Conservation (phyloP, 2,113 vertebrate genomes). For the Pachyramphus minor region DNA sequence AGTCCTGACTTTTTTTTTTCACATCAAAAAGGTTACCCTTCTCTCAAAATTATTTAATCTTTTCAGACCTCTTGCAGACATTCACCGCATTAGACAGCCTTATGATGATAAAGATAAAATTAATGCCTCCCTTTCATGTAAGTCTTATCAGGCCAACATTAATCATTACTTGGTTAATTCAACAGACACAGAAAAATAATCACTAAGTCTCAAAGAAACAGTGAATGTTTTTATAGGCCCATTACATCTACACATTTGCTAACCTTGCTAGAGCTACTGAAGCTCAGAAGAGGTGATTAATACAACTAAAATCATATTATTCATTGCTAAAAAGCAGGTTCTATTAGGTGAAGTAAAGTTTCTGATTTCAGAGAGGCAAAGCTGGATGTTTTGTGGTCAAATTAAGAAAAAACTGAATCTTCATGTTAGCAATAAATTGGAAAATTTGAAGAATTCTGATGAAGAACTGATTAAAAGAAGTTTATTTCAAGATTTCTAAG, state of each 20-base stretch:
- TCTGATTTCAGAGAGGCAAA: not conserved
- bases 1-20: not conserved
- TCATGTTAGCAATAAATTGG: not conserved
- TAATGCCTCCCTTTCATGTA: not conserved
- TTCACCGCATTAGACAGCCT: not conserved
- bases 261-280: not conserved
- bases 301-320: not conserved
- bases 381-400: not conserved
- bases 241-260: not conserved
- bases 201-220: not conserved
- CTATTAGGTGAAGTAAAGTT: not conserved
- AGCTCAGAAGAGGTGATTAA: not conserved
- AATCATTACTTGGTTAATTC: not conserved
- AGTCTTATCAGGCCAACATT: not conserved
- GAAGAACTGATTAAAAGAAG: not conserved
- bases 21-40: not conserved
- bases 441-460: not conserved
- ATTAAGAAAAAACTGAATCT: not conserved
- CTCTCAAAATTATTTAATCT: slow-evolving; percentile 11
- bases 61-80: not conserved
- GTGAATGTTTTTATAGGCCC: not conserved
- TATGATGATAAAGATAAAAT: not conserved
- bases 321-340: not conserved
- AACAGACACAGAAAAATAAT: slow-evolving; percentile 1
- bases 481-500: not conserved